Evolutionary conservation across 2,797 vertebrate genomes (phyloP).

Genomic region (Intellagama lesueurii): DNA sequence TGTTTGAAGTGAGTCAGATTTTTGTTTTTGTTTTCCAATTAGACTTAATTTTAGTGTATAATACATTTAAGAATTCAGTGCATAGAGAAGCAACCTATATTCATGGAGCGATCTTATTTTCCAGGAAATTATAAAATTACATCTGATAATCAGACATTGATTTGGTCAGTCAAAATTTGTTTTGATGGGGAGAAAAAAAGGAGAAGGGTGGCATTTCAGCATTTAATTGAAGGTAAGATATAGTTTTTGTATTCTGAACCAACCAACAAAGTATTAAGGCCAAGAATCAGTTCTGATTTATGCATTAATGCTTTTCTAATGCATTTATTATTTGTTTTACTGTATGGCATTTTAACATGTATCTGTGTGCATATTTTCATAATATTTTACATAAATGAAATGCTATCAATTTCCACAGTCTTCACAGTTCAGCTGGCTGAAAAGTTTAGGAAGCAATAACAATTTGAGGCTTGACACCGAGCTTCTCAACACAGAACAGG

Average conservation of each 20-base stretch:
- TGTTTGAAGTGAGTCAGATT: conserved; percentile 52
- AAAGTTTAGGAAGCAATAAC: conserved; percentile 12
- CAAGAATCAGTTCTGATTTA: conserved; percentile 46
- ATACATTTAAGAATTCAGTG: conserved; percentile 27
- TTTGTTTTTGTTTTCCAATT: conserved; percentile 65
- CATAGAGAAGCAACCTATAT: conserved; percentile 44
- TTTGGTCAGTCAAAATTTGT: background rate
- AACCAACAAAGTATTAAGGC: conserved; percentile 51
- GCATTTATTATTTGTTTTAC: conserved; percentile 33
- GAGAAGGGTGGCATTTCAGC: conserved; percentile 30
- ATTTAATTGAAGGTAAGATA: conserved; percentile 42
- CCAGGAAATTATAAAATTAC: conserved; percentile 50
- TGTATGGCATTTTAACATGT: conserved; percentile 35
- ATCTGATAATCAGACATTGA: background rate
- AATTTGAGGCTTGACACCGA: conserved; percentile 1
- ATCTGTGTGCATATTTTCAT: conserved; percentile 31
- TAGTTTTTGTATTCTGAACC: conserved; percentile 28
- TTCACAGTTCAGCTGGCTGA: conserved; percentile 32
- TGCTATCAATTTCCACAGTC: conserved; percentile 25
- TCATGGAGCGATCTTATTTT: conserved; percentile 44
- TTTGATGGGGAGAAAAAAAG: background rate
- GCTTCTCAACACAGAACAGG: background rate
- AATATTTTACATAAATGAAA: conserved; percentile 35
- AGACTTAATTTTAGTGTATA: conserved; percentile 54
- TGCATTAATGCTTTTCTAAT: conserved; percentile 51